These are phyloP conservation scores for Cryptus viduatorius DNA, from an alignment of 2,888 invertebrate species.

Conservation along the genomic window DNA sequence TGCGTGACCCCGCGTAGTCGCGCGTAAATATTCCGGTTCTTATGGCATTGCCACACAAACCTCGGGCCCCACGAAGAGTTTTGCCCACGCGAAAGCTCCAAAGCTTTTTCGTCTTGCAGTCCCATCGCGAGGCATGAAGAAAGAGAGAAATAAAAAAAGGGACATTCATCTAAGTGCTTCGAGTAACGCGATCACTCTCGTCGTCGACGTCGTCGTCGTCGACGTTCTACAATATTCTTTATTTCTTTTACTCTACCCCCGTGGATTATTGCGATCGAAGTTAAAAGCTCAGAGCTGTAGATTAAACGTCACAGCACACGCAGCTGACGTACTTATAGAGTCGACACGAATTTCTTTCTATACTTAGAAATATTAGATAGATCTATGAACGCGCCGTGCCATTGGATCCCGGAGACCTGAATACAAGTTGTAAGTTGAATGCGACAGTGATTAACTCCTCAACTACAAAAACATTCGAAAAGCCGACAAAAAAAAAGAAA, in stretches of 20 bases:
- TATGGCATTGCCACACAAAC: slow-evolving; percentile 26
- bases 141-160: neutral
- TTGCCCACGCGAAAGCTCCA: slow-evolving; percentile 15
- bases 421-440: neutral
- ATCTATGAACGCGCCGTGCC: neutral
- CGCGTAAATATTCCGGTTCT: slow-evolving; percentile 30
- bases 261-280: slow-evolving; percentile 25
- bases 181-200: slow-evolving; percentile 36
- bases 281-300: slow-evolving; percentile 5
- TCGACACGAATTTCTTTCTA: neutral
- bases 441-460: too few species aligned
- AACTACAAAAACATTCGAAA: too few species aligned
- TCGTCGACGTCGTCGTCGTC: neutral
- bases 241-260: neutral
- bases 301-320: neutral
- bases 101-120: slow-evolving; percentile 12
- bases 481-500: neutral
- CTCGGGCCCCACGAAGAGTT: neutral
- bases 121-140: neutral
- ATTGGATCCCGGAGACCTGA: neutral
- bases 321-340: neutral
- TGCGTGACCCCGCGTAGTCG: slow-evolving; percentile 44
- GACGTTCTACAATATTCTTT: neutral
- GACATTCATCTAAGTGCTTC: slow-evolving; percentile 24
- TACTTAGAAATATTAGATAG: neutral